Evolutionary conservation across 2,797 vertebrate genomes (phyloP), one percentile per base, ranked within the genome.

Genomic region (Cheirogaleus major): DNA sequence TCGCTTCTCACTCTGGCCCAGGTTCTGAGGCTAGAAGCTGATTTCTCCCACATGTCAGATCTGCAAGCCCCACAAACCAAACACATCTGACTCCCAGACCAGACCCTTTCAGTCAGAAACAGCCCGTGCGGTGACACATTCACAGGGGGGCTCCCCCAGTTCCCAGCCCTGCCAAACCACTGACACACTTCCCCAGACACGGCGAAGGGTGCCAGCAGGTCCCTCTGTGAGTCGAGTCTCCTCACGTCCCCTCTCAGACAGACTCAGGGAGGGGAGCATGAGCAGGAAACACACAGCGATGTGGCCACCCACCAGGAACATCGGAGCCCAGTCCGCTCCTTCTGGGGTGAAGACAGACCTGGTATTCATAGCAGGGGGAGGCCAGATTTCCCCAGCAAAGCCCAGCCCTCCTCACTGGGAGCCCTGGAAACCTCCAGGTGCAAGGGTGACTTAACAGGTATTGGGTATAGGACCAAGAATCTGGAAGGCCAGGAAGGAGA

Each of bases 161-260:
- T 45, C 57, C 76, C 52, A 61, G 52, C 17, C 52, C 45, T 14
- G 86, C 72, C 75, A 83, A 59, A 35, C 55, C 59, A 30, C 52
- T 70, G 78, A 86, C 35, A 0, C 0, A 63, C 61, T 88, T 92
- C 76, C 70, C 72, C 89, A 88, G 52, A 93, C 70, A 13, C 43
- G 10, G 4, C 1, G 41, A 90, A 30, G 2, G 9, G 0, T 9
- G 52, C 83, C 70, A 48, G 20, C 8, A 5, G 10, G 45, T 75
- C 63, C 83, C 78, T 11, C 25, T 35, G 35, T 0, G 0, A 70
- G 38, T 65, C 0, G 1, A 50, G 67, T 69, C 20, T 83, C 52
- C 89, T 73, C 73, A n/a, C 2, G 2, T 91, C 73, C 57, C 25
- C n/a, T 38, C 50, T 91, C 91, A 96, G 84, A 69, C 59, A 87